Conservation (phyloP, 2,113 vertebrate genomes). For the Oreotrochilus melanogaster region DNA sequence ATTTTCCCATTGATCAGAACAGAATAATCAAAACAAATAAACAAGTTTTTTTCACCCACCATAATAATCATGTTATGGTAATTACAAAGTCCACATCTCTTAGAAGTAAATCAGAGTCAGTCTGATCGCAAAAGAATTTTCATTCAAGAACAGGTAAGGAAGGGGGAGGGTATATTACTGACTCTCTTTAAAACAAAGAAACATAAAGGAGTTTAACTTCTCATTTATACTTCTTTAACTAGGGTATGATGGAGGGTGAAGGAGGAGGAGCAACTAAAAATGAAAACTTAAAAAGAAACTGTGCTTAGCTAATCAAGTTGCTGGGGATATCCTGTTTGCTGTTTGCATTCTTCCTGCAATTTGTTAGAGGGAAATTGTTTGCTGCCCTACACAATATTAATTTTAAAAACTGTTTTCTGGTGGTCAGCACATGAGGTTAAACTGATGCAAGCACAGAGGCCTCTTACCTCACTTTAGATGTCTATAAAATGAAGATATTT, state of each 20-base stretch:
- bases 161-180: background rate
- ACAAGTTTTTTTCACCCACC: background rate
- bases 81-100: background rate
- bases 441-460: background rate
- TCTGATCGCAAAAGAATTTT: background rate
- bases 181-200: background rate
- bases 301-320: background rate
- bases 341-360: background rate
- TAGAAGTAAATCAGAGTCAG: background rate
- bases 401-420: slow-evolving; percentile 28
- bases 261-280: slow-evolving; percentile 3
- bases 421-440: background rate
- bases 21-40: slow-evolving; percentile 13
- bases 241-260: background rate
- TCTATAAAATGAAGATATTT: background rate
- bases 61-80: background rate
- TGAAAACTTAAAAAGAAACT: background rate
- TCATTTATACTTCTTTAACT: slow-evolving; percentile 13
- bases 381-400: background rate
- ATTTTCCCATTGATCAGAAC: background rate
- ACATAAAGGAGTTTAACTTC: background rate
- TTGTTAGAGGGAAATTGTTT: background rate
- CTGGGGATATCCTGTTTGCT: background rate
- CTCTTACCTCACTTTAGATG: background rate
- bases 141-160: background rate